These are phyloP conservation scores for Notodonta ziczac DNA, from an alignment of 2,888 invertebrate genomes.

Conservation along the genomic window DNA sequence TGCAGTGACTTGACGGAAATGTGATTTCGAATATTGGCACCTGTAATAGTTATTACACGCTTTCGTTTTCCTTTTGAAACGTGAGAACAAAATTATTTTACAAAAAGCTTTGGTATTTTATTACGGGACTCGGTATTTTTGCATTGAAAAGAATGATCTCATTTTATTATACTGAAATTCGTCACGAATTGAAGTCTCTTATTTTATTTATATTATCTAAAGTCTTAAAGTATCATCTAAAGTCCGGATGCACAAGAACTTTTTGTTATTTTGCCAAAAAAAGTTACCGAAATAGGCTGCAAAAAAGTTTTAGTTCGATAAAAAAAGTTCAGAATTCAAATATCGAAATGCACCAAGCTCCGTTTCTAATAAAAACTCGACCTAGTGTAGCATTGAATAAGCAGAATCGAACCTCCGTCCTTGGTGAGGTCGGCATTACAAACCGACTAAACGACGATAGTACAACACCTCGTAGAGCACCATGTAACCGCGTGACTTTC, in stretches of 20 bases:
- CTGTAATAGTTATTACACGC: conserved; percentile 20
- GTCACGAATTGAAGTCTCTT: neutral
- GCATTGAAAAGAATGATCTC: conserved; percentile 23
- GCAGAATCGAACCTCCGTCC: conserved; percentile 77
- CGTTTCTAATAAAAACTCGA: conserved; percentile 69
- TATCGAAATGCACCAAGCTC: conserved; percentile 45
- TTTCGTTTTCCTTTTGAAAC: conserved; percentile 48
- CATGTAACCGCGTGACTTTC: conserved; percentile 44
- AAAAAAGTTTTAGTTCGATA: neutral
- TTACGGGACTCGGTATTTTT: conserved; percentile 20
- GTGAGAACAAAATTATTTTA: conserved; percentile 32
- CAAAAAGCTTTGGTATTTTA: conserved; percentile 7
- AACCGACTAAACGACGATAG: conserved; percentile 40
- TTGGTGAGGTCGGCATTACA: conserved; percentile 72
- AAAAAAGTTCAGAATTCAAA: conserved; percentile 33
- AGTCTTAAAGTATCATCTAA: neutral
- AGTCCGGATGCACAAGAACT: neutral
- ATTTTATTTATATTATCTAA: conserved; percentile 1
- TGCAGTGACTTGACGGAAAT: conserved; percentile 10
- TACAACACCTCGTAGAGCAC: conserved; percentile 8
- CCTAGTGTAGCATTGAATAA: conserved; percentile 71
- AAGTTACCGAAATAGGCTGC: too few species aligned
- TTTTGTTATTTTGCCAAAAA: too few species aligned
- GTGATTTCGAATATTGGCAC: conserved; percentile 11
- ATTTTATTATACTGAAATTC: conserved; percentile 19